Conservation (phyloP, 2,797 vertebrate species). For the Falco biarmicus region DNA sequence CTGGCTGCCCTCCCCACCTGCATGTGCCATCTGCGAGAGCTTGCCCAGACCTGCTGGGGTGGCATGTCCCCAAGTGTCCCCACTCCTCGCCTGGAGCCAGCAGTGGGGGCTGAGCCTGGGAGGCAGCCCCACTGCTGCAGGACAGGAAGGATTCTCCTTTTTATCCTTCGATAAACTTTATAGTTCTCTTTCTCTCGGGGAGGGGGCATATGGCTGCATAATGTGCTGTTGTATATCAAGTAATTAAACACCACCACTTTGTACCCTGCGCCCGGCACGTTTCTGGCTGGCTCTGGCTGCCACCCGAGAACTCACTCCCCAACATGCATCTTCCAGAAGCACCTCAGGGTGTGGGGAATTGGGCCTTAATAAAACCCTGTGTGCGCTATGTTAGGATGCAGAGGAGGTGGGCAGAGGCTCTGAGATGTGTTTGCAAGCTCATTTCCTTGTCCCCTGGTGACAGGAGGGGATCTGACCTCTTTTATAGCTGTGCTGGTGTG, state of each 20-base stretch:
- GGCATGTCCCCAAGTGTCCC: not conserved
- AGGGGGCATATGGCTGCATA: not conserved
- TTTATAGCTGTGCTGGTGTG: accelerated
- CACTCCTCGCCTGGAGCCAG: not conserved
- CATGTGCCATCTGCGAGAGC: not conserved
- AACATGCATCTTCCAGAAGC: accelerated
- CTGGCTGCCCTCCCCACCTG: not conserved
- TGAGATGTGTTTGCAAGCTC: accelerated
- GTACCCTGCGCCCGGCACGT: not conserved
- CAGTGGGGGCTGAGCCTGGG: not conserved
- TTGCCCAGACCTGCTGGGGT: not conserved
- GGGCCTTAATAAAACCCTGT: not conserved
- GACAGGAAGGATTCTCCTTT: not conserved
- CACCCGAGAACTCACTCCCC: not conserved
- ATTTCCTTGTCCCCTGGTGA: not conserved
- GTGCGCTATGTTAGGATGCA: accelerated
- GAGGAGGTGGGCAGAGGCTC: not conserved
- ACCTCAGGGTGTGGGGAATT: not conserved
- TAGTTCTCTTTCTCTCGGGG: not conserved
- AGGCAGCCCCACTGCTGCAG: not conserved
- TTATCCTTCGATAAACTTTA: not conserved
- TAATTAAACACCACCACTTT: not conserved
- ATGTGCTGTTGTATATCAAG: not conserved
- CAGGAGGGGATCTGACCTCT: not conserved
- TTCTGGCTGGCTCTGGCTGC: not conserved